Percentiles rank a stretch among this genome's conserved stretches.
Conservation (phyloP, 2,797 vertebrate species). For the Thaleichthys pacificus region DNA sequence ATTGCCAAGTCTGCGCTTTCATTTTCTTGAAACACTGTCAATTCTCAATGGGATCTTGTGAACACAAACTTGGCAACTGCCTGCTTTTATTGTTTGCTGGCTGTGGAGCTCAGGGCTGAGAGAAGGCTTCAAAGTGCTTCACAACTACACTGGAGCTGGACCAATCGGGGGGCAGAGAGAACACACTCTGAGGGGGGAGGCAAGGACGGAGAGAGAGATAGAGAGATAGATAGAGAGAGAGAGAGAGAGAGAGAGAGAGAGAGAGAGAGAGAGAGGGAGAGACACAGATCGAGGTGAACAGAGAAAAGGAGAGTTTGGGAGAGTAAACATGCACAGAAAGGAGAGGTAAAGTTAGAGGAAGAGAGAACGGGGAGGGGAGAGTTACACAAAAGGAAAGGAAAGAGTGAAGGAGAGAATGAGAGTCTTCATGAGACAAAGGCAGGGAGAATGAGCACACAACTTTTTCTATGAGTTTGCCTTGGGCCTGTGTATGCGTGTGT, state of each 20-base stretch:
- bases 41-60: slow-evolving; percentile 2
- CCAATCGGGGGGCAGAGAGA: not conserved
- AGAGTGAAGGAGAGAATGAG: not conserved
- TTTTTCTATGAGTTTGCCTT: no score
- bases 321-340: no score
- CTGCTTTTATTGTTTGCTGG: not conserved
- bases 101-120: not conserved
- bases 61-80: not conserved
- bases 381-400: no score
- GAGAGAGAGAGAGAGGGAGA: not conserved
- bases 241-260: slow-evolving; percentile 5
- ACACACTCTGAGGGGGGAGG: not conserved
- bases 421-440: no score
- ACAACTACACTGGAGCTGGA: not conserved
- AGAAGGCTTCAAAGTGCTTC: not conserved
- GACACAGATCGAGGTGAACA: not conserved
- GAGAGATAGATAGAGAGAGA: not conserved
- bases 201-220: not conserved
- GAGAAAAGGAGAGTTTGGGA: not conserved
- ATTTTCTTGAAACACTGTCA: slow-evolving; percentile 1
- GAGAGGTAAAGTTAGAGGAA: not conserved
- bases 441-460: no score
- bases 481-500: not conserved
- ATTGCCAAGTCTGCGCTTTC: not conserved
- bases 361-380: not conserved